Evolutionary conservation across 2,113 vertebrate species (phyloP), one percentile per base, ranked within the genome.

Genomic region (Acinonyx jubatus): DNA sequence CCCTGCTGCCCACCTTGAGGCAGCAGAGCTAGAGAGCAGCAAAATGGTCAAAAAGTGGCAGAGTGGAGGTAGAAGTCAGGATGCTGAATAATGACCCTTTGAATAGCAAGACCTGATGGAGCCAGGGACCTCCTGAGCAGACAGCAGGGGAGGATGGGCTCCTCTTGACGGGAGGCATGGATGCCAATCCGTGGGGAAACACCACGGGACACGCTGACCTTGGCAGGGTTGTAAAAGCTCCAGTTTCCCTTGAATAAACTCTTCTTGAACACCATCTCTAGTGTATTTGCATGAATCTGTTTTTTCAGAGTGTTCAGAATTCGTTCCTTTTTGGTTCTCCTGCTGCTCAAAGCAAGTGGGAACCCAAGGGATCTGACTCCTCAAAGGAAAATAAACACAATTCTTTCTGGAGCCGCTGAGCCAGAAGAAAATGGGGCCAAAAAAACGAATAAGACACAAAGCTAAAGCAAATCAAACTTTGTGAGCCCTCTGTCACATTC

Each of bases 371-470:
- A 96, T 38, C 36, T 11, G 68, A 71, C 45, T 85, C 94, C 90
- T 96, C 57, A 86, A 29, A 82, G 76, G 71, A 96, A 97, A 96
- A 96, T 95, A 97, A 98, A 97, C 65, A 98, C 36, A 87, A 14
- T 89, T 89, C 95, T 97, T 92, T 78, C 79, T 55, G 74, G 57
- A 85, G 36, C 84, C 90, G 57, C 84, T 89, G 84, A 98, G 80
- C 87, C 74, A 88, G 69, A 94, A 85, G 90, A 96, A 94, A 97
- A 96, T n/a, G 82, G 65, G 25, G 27, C 84, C 81, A 71, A 87
- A 61, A 61, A 66, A 48, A 94, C n/a, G 93, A 95, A 79, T 73
- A 78, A 92, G 80, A 91, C 45, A 84, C 65, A 84, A 91, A 61
- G 61, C 18, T 92, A 84, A 96, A 68, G 66, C 55, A 81, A 82